phyloP scores from a whole-genome alignment of 53 echinoderm and acorn worm genomes.

The Holothuria leucospilota region DNA sequence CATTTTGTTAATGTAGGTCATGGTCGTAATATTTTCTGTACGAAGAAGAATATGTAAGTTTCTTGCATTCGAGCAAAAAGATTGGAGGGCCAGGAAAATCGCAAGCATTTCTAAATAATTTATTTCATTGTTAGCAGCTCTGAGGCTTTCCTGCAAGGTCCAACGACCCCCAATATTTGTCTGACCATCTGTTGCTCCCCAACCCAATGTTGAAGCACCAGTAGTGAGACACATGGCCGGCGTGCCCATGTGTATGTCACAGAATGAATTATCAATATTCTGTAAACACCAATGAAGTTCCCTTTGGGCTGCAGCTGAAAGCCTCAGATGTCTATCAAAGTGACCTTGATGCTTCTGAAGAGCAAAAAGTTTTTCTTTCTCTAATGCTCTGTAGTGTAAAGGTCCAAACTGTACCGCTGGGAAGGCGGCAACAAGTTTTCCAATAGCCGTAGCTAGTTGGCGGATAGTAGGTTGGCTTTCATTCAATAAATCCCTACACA shows the following conservation, averaged over 20 bases:
- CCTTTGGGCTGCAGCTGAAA: neutral
- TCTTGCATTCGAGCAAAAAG: conserved; percentile 45
- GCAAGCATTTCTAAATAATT: conserved; percentile 71
- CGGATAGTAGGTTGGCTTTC: neutral
- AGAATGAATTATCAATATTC: neutral
- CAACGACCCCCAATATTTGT: conserved; percentile 13
- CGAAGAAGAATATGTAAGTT: conserved; percentile 56
- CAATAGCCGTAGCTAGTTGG: neutral
- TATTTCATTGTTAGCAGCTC: conserved; percentile 47
- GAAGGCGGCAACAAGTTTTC: conserved; percentile 15
- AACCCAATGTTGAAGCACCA: conserved; percentile 10
- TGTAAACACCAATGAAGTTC: conserved; percentile 24
- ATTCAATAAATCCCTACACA: conserved; percentile 17
- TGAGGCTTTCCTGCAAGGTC: neutral
- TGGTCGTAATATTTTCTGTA: conserved; percentile 69
- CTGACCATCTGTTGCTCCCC: conserved; percentile 13
- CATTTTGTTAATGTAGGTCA: conserved; percentile 70
- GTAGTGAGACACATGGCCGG: neutral
- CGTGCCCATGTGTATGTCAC: neutral
- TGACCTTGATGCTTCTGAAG: conserved; percentile 20
- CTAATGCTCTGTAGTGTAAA: conserved; percentile 2
- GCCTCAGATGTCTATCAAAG: conserved; percentile 15
- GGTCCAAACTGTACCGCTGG: conserved; percentile 39
- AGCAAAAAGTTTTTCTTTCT: conserved; percentile 13
- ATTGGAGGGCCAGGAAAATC: conserved; percentile 61